phyloP scores from a whole-genome alignment of 2,113 vertebrate species.

The Corythaeola cristata region DNA sequence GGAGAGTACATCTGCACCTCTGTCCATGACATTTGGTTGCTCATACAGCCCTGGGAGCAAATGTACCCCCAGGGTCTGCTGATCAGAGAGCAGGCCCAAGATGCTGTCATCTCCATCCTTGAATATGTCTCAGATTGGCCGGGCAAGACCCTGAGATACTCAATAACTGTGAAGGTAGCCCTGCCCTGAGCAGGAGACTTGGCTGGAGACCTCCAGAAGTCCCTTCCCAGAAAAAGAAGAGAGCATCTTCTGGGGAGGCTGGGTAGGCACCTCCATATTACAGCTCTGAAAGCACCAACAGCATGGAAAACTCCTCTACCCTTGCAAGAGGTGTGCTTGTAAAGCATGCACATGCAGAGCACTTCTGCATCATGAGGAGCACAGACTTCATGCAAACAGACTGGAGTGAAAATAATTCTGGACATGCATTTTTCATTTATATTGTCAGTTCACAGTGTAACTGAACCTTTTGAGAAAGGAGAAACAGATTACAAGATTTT shows the following conservation, averaged over 20 bases:
- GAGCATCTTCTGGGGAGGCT: neutral
- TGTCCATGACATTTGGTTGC: neutral
- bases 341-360: neutral
- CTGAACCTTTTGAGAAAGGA: neutral
- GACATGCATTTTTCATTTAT: neutral
- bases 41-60: neutral
- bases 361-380: neutral
- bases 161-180: neutral
- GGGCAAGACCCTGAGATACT: neutral
- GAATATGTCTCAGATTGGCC: neutral
- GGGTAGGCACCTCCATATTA: neutral
- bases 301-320: neutral
- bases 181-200: neutral
- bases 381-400: neutral
- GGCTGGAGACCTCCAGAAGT: neutral
- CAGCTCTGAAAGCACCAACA: neutral
- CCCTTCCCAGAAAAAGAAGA: neutral
- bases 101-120: neutral
- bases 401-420: neutral
- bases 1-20: neutral
- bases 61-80: neutral
- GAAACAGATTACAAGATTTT: neutral
- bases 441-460: neutral
- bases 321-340: neutral
- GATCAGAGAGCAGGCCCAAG: neutral